A percentile compares a stretch with the other conserved stretches of the same genome.
phyloP scores from a whole-genome alignment of 2,888 invertebrate species.

The Icerya purchasi region DNA sequence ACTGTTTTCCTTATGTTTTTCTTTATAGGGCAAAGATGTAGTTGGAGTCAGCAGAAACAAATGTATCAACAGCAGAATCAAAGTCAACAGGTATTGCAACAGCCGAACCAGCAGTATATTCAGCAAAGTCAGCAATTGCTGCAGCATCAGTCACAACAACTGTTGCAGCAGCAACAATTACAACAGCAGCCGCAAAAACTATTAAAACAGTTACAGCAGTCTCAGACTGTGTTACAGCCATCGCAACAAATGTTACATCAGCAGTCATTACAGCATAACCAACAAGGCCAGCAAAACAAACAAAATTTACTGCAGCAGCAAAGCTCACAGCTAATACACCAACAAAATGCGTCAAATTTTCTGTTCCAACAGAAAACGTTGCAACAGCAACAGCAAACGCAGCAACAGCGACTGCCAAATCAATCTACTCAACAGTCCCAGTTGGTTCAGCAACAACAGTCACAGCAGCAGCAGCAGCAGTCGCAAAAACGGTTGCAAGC shows the following conservation, averaged over 20 bases:
- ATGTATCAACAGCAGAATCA: conserved; percentile 7
- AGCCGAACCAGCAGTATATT: no score
- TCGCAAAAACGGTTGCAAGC: no score
- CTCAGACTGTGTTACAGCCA: conserved; percentile 10
- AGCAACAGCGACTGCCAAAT: conserved; percentile 25
- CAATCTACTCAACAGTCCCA: conserved; percentile 16
- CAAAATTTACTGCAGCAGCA: conserved; percentile 4
- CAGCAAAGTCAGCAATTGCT: conserved; percentile 1
- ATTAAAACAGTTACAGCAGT: conserved; percentile 17
- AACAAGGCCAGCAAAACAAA: background rate
- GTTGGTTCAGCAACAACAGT: conserved; percentile 23
- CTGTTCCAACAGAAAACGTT: background rate
- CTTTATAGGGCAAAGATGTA: background rate
- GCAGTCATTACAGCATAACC: background rate
- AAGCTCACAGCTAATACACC: background rate
- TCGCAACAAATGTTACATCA: background rate
- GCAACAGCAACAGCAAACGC: conserved; percentile 25
- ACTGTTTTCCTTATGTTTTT: background rate
- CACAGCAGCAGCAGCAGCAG: conserved; percentile 7
- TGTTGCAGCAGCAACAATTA: conserved; percentile 10
- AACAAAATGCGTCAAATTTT: conserved; percentile 2
- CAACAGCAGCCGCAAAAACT: conserved; percentile 16
- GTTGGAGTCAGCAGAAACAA: conserved; percentile 20
- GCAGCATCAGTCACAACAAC: conserved; percentile 8
- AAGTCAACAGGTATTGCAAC: no score